Evolutionary conservation across 2,113 vertebrate genomes (phyloP), one percentile per base, ranked within the genome.

Genomic region (Parotia lawesii): DNA sequence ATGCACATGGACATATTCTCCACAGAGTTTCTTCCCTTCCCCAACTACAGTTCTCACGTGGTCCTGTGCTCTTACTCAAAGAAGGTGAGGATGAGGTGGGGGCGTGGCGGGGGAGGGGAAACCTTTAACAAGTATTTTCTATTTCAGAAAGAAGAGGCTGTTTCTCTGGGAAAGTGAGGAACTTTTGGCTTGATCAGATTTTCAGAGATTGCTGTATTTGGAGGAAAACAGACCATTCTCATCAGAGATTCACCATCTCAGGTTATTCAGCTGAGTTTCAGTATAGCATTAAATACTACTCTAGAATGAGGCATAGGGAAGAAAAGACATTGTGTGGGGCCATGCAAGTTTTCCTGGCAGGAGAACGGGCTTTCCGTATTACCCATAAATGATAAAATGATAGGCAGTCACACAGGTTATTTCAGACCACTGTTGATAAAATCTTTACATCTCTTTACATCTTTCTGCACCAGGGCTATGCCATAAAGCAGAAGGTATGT

Each of bases 31-130:
- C 11, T 28, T 78, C 35, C 37, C 71, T 57, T 70, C 21, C 31
- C 16, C 42, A 73, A 0, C 13, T n/a, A 37, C 17, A 11, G 15
- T 35, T 42, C 15, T 29, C 29, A 35, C 8, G 14, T 44, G 9
- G 20, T 62, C 3, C 10, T 27, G 40, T 70, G 47, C 38, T 38
- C 33, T 35, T 44, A 66, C 31, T 35, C 25, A 56, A 4, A 69
- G 29, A 79, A 72, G 7, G n/a, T 1, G 9, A 88, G 11, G 9
- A 29, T 24, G 50, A 23, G 38, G 21, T 3, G 21, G 47, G 47
- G 5, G 2, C 9, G 2, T 0, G 2, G 28, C 4, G 3, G 2
- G 4, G 7, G 38, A 38, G 6, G 4, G 47, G 1, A 2, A 24
- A 11, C 2, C 9, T 82, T 65, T 70, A 27, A 54, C 4, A 29